phyloP scores from a whole-genome alignment of 2,797 vertebrate species.

The Anableps anableps region DNA sequence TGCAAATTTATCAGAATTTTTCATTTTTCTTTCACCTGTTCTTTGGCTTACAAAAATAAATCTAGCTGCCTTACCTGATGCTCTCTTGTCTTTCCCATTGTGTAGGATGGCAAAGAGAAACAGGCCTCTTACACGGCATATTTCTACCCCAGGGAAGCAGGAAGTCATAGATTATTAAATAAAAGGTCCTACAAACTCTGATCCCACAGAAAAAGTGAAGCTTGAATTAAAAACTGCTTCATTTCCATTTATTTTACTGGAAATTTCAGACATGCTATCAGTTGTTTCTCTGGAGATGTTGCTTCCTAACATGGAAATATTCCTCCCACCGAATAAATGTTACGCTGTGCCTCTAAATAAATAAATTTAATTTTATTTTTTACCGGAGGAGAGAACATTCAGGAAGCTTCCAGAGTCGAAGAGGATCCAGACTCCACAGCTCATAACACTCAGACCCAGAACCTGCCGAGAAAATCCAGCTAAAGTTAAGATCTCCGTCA shows the following conservation, averaged over 20 bases:
- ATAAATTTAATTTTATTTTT: neutral
- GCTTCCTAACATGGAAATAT: no score
- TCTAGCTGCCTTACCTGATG: neutral
- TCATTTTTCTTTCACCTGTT: neutral
- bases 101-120: neutral
- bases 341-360: neutral
- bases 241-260: neutral
- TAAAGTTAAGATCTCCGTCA: no score
- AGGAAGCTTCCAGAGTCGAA: conserved; percentile 65
- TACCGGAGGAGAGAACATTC: conserved; percentile 56
- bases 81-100: no score
- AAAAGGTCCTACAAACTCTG: neutral
- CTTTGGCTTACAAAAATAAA: neutral
- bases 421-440: conserved; percentile 72
- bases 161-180: neutral
- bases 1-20: neutral
- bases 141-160: neutral
- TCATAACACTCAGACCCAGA: conserved; percentile 67
- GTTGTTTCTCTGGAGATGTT: neutral
- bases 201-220: neutral
- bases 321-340: neutral
- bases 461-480: conserved; percentile 49
- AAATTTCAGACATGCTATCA: neutral
- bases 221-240: neutral
- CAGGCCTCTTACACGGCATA: neutral